Percentiles rank a stretch among this genome's conserved stretches.
Evolutionary conservation across 2,888 invertebrate genomes (phyloP).

Genomic region (Eudasyphora cyanicolor): DNA sequence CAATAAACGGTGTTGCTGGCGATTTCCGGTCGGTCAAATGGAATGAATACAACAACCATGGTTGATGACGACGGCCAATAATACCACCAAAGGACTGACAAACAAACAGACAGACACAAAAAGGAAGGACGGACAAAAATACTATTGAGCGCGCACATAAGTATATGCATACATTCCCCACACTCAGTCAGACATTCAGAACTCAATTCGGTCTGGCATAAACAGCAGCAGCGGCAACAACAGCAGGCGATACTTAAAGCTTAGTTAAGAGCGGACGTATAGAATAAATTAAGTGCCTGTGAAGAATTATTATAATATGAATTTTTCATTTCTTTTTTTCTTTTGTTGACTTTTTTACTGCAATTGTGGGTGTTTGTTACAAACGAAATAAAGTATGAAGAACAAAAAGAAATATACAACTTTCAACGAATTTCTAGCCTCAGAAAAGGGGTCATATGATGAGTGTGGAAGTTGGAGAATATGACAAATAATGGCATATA

Average conservation of each 20-base stretch:
- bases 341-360: constrained; percentile 37
- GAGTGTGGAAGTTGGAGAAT: background rate
- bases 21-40: constrained; percentile 74
- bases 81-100: constrained; percentile 34
- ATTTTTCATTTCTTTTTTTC: constrained; percentile 25
- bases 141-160: too few species aligned
- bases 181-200: constrained; percentile 17
- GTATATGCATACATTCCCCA: background rate
- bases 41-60: constrained; percentile 48
- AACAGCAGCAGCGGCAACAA: constrained; percentile 3
- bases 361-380: constrained; percentile 57
- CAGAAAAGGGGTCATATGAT: background rate
- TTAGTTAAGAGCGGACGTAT: constrained; percentile 63
- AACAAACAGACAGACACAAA: constrained; percentile 37
- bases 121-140: constrained; percentile 14
- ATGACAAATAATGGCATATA: too few species aligned
- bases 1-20: constrained; percentile 71
- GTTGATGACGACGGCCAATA: constrained; percentile 15
- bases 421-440: constrained; percentile 54
- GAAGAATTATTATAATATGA: constrained; percentile 62
- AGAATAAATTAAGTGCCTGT: constrained; percentile 63
- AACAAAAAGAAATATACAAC: constrained; percentile 34
- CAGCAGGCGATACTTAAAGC: constrained; percentile 37
- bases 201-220: background rate
- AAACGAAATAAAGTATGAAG: constrained; percentile 22